Percentiles rank a stretch among this genome's conserved stretches.
Evolutionary conservation across 1,140 invertebrate species (phyloP).

Genomic region (Zaprionus lachaisei): DNA sequence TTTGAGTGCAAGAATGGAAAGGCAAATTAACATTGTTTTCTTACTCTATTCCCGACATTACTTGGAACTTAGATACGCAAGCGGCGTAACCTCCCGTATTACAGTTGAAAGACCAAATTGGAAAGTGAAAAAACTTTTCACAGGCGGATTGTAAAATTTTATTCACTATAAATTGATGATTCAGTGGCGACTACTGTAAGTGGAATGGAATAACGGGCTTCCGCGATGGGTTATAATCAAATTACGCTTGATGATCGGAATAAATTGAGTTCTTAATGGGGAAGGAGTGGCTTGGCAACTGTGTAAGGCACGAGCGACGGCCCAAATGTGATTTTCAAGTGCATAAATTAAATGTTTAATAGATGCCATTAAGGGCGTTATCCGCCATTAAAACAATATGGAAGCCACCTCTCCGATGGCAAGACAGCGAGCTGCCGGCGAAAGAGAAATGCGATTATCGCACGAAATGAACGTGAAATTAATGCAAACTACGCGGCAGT

Average conservation of each 20-base stretch:
- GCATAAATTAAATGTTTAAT: constrained; percentile 82
- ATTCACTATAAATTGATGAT: constrained; percentile 27
- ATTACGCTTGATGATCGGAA: constrained; percentile 41
- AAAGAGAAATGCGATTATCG: constrained; percentile 78
- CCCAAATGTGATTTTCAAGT: constrained; percentile 75
- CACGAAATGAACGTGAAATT: constrained; percentile 80
- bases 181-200: constrained; percentile 11
- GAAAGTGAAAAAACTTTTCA: constrained; percentile 3
- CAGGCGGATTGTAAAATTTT: constrained; percentile 30
- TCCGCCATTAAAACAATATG: constrained; percentile 81
- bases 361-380: constrained; percentile 79
- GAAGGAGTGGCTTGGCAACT: constrained; percentile 1
- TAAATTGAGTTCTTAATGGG: constrained; percentile 28
- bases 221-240: constrained; percentile 30
- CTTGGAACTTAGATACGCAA: neutral
- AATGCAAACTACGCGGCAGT: constrained; percentile 74
- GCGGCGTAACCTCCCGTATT: neutral
- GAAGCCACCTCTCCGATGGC: constrained; percentile 29
- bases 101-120: neutral
- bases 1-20: constrained; percentile 33
- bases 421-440: constrained; percentile 16
- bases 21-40: constrained; percentile 41
- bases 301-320: neutral
- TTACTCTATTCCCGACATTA: constrained; percentile 1
- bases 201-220: constrained; percentile 11